Base-by-base conservation (phyloP, 2,797 vertebrate species). In the Sebastes wilsoni region DNA sequence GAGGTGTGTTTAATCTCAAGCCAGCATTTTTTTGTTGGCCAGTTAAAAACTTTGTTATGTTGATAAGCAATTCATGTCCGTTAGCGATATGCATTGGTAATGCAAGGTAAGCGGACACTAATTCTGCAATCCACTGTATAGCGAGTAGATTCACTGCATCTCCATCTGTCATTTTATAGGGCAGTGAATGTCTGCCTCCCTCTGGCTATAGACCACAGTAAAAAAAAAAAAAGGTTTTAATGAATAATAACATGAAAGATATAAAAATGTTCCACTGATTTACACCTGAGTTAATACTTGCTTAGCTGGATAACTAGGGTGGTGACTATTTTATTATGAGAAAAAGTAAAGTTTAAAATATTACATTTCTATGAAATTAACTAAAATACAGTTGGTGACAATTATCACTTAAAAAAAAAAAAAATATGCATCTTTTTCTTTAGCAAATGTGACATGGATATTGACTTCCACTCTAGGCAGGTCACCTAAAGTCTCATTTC, bases 101-200 rank as follows among this genome's bases (percentile, higher is more conserved):
- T n/a, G n/a, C 4, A 34, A 9, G 3, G 20, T 12, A 20, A 58
- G 3, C 2, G 20, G 22, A 23, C n/a, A 7, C n/a, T 12, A 7
- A 11, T 2, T 6, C 4, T 2, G 22, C 22, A 58, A 2, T 58
- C 14, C 4, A 12, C 6, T 18, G n/a, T 34, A 36, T 11, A 70
- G 4, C 4, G 0, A 12, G 2, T 5, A 36, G 52, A 12, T 28
- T n/a, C 3, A 16, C 0, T 23, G 20, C 1, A 55, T 55, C 5
- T 9, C 4, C 1, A 54, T 13, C 20, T 32, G 12, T 16, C 4
- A 22, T 32, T 32, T 22, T 32, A 32, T 9, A 2, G 52, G 20
- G 2, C 27, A 54, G 8, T 23, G 13, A 66, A 16, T 34, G n/a
- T 16, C 49, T 55, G 14, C 12, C 12, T 22, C 12, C 4, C 7